Base-by-base conservation (phyloP, 1,140 invertebrate genomes). In the Drosophila albomicans region DNA sequence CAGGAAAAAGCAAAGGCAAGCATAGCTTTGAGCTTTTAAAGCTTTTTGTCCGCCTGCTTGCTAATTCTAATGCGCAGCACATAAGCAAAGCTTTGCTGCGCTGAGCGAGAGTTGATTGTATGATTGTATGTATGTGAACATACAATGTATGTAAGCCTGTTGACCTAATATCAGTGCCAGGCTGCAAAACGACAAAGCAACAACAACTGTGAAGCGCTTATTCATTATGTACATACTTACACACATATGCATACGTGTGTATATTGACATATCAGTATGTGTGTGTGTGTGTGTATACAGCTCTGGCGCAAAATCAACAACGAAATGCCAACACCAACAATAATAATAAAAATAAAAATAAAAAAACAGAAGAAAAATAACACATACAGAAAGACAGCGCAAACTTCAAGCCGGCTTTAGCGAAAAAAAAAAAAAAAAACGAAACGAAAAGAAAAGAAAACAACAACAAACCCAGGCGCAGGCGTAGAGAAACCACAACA, bases 401-500 rank as follows among this genome's bases (percentile, higher is more conserved):
- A 78, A 85, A 75, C 81, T 81, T 67, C 28, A 68, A 81, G 81
- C 81, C 78, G 81, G 79, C 77, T 82, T 72, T 63, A 71, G 66
- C 69, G 48, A 58, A 69, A 74, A 73, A 58, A 76, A 69, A 58
- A 69, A 74, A 73, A 58, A 43, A 54, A 48, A 43, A 20, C 20
- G 20, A 20, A 65, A 28, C 61, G 45, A 59, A 64, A 67, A 56
- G 13, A 49, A 58, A 54, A 62, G 28, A 54, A 59, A 65, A 70
- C 63, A 70, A 58, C 57, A 72, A 64, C 56, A 67, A 76, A 69
- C 46, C 30, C n/a, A 20, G 51, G 59, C 69, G 67, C 49, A 52
- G 43, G 48, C 73, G 73, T 25, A 51, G 49, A 65, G 72, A 85
- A 85, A 85, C 81, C 81, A 85, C 81, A 85, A 85, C 78, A 85